phyloP scores from a whole-genome alignment of 1,140 invertebrate species.

The Camponotus floridanus region DNA sequence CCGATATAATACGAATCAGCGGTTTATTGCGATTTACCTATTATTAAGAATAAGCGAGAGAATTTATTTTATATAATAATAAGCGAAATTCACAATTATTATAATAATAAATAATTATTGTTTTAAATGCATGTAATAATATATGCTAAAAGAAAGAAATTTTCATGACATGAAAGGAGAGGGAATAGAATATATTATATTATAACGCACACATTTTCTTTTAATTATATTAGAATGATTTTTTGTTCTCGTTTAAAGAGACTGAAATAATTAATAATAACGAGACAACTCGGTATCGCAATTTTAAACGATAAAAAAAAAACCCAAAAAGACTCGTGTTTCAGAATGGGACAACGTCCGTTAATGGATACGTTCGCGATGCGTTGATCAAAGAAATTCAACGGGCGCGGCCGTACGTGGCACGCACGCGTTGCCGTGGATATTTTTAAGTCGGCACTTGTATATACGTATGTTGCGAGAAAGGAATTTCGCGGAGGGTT shows the following conservation, averaged over 20 bases:
- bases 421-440: conserved; percentile 45
- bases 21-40: conserved; percentile 59
- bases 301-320: neutral
- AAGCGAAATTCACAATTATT: neutral
- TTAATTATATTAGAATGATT: neutral
- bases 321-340: neutral
- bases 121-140: neutral
- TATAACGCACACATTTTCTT: neutral
- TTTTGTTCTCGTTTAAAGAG: neutral
- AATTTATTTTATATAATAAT: neutral
- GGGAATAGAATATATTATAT: neutral
- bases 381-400: conserved; percentile 52
- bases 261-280: neutral
- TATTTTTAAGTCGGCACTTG: conserved; percentile 69
- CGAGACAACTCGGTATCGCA: neutral
- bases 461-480: conserved; percentile 24
- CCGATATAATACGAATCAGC: conserved; percentile 69
- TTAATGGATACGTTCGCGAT: conserved; percentile 33
- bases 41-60: neutral
- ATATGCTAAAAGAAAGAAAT: neutral
- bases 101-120: conserved; percentile 7
- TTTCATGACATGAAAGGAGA: neutral
- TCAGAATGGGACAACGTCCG: conserved; percentile 31
- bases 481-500: conserved; percentile 54
- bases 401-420: conserved; percentile 45